phyloP scores from a whole-genome alignment of 2,113 vertebrate genomes.

The Apteryx owenii region DNA sequence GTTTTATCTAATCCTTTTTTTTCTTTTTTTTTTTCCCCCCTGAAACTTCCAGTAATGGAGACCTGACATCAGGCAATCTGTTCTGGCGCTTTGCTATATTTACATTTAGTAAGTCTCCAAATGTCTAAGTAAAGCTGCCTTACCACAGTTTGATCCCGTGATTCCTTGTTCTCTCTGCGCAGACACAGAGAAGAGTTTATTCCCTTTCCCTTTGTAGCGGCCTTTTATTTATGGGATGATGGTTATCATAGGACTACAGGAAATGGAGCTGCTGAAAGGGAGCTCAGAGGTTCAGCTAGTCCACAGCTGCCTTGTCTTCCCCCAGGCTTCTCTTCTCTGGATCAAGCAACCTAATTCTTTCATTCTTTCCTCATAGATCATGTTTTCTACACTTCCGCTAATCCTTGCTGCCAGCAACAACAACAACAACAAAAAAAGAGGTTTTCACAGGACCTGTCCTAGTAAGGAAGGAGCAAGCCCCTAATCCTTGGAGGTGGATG shows the following conservation, averaged over 20 bases:
- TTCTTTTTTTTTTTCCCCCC: not conserved
- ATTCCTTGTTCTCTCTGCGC: not conserved
- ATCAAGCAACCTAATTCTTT: not conserved
- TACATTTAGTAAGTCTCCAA: not conserved
- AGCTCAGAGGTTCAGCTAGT: not conserved
- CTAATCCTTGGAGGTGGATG: not conserved
- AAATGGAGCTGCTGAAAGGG: not conserved
- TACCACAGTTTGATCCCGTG: not conserved
- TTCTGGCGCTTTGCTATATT: not conserved
- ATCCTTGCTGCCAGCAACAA: not conserved
- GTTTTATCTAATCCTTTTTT: not conserved
- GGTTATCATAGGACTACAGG: not conserved
- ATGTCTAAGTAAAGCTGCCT: not conserved
- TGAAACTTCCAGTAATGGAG: rapidly evolving
- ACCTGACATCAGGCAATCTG: not conserved
- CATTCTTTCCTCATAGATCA: not conserved
- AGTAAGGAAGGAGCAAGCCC: not conserved
- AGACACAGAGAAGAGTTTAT: not conserved
- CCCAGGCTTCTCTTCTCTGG: not conserved
- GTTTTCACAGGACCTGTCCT: not conserved
- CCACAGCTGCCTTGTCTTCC: not conserved
- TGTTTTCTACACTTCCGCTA: not conserved
- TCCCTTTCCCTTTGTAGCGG: not conserved
- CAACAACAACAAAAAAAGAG: not conserved
- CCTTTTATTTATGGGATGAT: not conserved